Percentiles rank a stretch among this genome's conserved stretches.
Conservation (phyloP, 2,113 vertebrate species). For the Cyprinodon brontotheroides region DNA sequence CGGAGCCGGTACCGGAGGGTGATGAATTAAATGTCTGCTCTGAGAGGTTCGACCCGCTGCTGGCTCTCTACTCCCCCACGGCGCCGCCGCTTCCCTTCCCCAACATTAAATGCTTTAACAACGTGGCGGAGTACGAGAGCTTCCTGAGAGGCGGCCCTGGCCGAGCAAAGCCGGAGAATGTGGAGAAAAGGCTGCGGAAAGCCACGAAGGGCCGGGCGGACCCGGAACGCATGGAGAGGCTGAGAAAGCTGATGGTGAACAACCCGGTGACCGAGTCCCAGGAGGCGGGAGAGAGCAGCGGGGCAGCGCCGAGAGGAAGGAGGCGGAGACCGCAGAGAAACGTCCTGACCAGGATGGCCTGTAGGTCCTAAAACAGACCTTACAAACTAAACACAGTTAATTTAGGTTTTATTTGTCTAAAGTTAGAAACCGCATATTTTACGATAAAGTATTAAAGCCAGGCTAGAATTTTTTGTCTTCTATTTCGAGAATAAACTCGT, state of each 20-base stretch:
- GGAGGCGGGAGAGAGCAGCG: conserved; percentile 65
- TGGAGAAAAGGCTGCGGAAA: conserved; percentile 73
- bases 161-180: conserved; percentile 81
- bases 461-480: too few species aligned
- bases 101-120: conserved; percentile 88
- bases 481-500: too few species aligned
- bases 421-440: too few species aligned
- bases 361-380: conserved; percentile 73
- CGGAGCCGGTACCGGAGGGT: not conserved
- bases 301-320: conserved; percentile 19
- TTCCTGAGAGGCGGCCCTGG: conserved; percentile 83
- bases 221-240: conserved; percentile 83
- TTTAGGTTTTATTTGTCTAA: too few species aligned
- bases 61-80: conserved; percentile 85
- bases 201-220: conserved; percentile 77
- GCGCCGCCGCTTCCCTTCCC: conserved; percentile 85
- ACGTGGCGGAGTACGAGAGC: conserved; percentile 90
- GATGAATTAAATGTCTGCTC: conserved; percentile 84
- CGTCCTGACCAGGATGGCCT: conserved; percentile 91
- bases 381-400: too few species aligned
- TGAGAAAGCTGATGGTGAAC: conserved; percentile 87
- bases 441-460: too few species aligned
- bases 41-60: conserved; percentile 86
- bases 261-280: conserved; percentile 66
- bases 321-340: conserved; percentile 82